These are phyloP conservation scores for Ochlodes sylvanus DNA, from an alignment of 2,888 invertebrate species.

Conservation along the genomic window DNA sequence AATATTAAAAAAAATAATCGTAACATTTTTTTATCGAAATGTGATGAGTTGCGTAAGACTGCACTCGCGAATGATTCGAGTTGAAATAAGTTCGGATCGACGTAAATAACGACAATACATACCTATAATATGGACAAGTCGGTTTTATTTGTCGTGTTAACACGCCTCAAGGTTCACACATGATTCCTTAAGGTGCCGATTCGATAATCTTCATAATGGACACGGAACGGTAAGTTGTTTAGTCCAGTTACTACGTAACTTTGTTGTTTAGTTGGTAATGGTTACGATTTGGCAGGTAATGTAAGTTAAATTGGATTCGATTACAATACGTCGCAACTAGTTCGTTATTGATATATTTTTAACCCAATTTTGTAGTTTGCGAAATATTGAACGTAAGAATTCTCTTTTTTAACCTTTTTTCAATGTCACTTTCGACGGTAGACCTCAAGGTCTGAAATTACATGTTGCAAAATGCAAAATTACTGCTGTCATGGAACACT, in stretches of 20 bases:
- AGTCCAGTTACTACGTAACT: slow-evolving; percentile 12
- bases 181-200: slow-evolving; percentile 43
- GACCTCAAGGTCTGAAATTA: not conserved
- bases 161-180: slow-evolving; percentile 50
- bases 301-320: no score
- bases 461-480: no score
- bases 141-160: slow-evolving; percentile 53
- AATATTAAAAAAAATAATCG: slow-evolving; percentile 48
- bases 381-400: not conserved
- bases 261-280: not conserved
- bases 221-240: slow-evolving; percentile 12
- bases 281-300: not conserved
- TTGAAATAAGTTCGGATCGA: slow-evolving; percentile 42
- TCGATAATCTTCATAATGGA: slow-evolving; percentile 2
- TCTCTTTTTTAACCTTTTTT: not conserved
- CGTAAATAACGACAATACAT: slow-evolving; percentile 43
- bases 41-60: slow-evolving; percentile 33
- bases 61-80: slow-evolving; percentile 44
- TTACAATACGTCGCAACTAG: not conserved
- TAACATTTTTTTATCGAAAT: slow-evolving; percentile 41
- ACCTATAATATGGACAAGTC: slow-evolving; percentile 43
- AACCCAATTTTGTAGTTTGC: not conserved
- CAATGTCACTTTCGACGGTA: not conserved
- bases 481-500: no score
- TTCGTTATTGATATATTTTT: not conserved